Evolutionary conservation across 2,797 vertebrate genomes (phyloP).

Genomic region (Peromyscus attwateri): DNA sequence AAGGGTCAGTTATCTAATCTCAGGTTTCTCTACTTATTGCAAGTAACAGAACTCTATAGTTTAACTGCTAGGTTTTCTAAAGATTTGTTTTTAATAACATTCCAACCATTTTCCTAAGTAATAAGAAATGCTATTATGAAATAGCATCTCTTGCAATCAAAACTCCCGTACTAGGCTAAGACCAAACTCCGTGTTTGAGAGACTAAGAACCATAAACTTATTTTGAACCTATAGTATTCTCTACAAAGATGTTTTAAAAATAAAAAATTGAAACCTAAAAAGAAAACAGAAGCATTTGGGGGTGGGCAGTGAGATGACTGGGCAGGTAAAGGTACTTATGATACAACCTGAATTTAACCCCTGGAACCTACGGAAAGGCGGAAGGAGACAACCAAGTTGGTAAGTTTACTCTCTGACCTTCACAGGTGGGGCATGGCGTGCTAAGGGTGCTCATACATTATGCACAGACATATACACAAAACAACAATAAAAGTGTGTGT

Average conservation of each 20-base stretch:
- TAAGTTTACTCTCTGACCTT: not conserved
- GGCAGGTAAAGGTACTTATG: not conserved
- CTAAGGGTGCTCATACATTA: not conserved
- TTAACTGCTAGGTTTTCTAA: conserved; percentile 31
- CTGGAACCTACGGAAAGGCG: not conserved
- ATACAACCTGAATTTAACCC: not conserved
- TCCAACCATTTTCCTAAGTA: conserved; percentile 13
- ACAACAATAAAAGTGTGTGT: not conserved
- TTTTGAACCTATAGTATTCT: not conserved
- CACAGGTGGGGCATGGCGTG: not conserved
- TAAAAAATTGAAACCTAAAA: conserved; percentile 56
- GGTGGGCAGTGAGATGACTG: not conserved
- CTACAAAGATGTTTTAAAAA: conserved; percentile 37
- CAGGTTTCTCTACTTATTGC: not conserved
- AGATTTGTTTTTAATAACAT: not conserved
- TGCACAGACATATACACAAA: not conserved
- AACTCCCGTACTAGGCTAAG: not conserved
- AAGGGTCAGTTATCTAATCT: not conserved
- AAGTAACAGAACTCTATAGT: not conserved
- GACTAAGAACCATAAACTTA: not conserved
- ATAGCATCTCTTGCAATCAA: not conserved
- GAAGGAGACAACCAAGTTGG: not conserved
- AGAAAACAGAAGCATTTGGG: not conserved
- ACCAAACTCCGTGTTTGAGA: not conserved
- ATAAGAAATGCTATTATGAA: conserved; percentile 42